phyloP scores from a whole-genome alignment of 2,113 vertebrate species.

The Scomber japonicus region DNA sequence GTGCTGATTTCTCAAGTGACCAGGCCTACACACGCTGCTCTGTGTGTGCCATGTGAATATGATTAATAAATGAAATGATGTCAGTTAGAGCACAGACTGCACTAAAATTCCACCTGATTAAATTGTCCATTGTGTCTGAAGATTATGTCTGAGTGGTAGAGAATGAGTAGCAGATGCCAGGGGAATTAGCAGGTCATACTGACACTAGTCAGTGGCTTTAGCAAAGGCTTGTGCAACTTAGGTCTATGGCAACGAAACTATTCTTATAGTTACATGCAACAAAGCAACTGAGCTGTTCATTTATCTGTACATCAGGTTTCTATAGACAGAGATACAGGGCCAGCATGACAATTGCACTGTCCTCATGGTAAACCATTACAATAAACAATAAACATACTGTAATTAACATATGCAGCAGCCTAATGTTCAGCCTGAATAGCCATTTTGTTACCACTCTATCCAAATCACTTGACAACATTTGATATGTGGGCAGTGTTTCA shows the following conservation, averaged over 20 bases:
- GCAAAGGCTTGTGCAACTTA: slow-evolving; percentile 7
- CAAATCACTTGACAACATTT: background rate
- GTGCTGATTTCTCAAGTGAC: slow-evolving; percentile 12
- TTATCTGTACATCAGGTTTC: background rate
- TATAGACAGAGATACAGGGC: background rate
- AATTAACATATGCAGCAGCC: background rate
- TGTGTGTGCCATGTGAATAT: slow-evolving; percentile 24
- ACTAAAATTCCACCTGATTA: slow-evolving; percentile 39
- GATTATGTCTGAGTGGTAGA: slow-evolving; percentile 62
- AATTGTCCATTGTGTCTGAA: slow-evolving; percentile 56
- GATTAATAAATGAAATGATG: slow-evolving; percentile 44
- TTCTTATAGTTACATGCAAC: background rate
- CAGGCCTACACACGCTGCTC: slow-evolving; percentile 6
- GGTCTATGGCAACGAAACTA: background rate
- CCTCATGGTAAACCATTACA: background rate
- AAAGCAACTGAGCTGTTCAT: background rate
- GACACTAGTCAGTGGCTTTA: slow-evolving; percentile 8
- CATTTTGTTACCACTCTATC: background rate
- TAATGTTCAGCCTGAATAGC: background rate
- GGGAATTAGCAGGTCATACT: slow-evolving; percentile 37
- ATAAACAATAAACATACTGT: background rate
- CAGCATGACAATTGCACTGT: background rate
- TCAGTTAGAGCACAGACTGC: background rate
- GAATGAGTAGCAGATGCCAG: slow-evolving; percentile 58
- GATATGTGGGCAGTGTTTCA: background rate